phyloP scores from a whole-genome alignment of 2,113 vertebrate genomes.

The Rhea americana region DNA sequence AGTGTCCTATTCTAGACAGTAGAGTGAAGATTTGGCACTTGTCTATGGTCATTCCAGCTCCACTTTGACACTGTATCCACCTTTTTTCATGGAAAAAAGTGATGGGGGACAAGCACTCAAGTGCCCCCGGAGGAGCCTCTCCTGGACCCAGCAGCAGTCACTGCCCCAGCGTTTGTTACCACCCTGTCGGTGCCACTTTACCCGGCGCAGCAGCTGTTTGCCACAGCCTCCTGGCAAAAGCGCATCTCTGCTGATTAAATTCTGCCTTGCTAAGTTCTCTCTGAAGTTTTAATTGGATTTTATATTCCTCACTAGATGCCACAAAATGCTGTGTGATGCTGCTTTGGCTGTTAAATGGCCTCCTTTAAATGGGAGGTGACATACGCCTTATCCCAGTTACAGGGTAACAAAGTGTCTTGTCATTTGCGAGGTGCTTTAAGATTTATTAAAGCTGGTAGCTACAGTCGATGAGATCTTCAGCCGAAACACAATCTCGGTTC shows the following conservation, averaged over 20 bases:
- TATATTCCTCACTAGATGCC: background rate
- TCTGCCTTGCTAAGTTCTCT: conserved; percentile 33
- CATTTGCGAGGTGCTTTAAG: background rate
- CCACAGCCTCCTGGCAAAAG: conserved; percentile 43
- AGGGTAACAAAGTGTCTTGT: background rate
- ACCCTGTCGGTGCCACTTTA: background rate
- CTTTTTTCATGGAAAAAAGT: background rate
- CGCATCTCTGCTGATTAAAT: conserved; percentile 43
- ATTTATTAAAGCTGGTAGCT: background rate
- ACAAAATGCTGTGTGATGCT: background rate
- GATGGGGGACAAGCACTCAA: background rate
- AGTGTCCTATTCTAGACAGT: background rate
- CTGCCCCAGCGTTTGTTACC: background rate
- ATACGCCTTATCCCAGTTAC: background rate
- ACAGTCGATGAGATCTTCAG: background rate
- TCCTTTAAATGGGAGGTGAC: background rate
- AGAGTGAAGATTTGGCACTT: background rate
- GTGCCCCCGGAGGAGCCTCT: background rate
- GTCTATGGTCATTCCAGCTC: background rate
- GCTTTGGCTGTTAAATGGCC: background rate
- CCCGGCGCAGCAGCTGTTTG: conserved; percentile 40
- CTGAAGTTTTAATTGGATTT: conserved; percentile 49
- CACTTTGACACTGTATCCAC: background rate
- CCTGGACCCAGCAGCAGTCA: background rate
- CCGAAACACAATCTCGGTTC: background rate